These are phyloP conservation scores for Peromyscus maniculatus DNA, from an alignment of 2,113 vertebrate genomes.

Conservation along the genomic window DNA sequence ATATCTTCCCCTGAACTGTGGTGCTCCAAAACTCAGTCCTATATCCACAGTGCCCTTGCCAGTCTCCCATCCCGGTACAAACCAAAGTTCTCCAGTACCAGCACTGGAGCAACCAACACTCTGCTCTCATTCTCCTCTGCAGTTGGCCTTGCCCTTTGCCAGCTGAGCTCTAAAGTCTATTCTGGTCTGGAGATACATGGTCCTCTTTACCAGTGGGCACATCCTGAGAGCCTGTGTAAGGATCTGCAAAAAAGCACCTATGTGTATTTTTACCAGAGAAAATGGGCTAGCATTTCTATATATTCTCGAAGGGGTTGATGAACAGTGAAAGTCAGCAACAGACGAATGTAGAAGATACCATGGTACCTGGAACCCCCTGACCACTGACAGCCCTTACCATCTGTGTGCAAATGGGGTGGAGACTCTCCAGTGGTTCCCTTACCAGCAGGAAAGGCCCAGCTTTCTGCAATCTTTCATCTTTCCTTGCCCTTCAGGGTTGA, in stretches of 20 bases:
- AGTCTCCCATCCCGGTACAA: neutral
- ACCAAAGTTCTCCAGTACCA: neutral
- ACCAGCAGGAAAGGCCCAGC: neutral
- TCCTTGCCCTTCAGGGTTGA: neutral
- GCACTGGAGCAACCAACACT: neutral
- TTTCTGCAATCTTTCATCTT: slow-evolving; percentile 1
- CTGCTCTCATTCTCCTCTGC: neutral
- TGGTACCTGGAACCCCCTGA: neutral
- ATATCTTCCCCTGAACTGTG: neutral
- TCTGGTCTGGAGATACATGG: neutral
- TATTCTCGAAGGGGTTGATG: neutral
- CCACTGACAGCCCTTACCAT: accelerated
- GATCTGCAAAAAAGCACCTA: slow-evolving; percentile 21
- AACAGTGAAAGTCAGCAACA: neutral
- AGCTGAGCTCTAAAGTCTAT: neutral
- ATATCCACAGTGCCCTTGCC: neutral
- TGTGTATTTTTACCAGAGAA: neutral
- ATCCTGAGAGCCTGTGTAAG: neutral
- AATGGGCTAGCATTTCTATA: neutral
- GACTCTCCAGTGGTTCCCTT: neutral
- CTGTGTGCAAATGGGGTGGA: neutral
- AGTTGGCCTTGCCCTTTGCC: neutral
- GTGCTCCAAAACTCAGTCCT: neutral
- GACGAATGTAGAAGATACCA: neutral
- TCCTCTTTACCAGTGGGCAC: neutral